phyloP scores from a whole-genome alignment of 2,113 vertebrate species.

The Pungitius pungitius region DNA sequence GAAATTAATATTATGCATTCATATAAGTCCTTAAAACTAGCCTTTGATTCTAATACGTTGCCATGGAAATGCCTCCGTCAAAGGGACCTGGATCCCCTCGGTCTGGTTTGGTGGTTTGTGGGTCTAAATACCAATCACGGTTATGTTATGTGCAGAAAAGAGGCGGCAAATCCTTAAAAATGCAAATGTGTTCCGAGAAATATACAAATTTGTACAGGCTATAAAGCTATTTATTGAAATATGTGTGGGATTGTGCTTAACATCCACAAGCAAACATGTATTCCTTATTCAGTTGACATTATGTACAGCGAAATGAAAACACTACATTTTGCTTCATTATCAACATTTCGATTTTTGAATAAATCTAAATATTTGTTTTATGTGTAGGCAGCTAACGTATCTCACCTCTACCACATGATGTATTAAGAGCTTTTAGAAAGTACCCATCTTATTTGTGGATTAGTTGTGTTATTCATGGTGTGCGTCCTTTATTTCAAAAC shows the following conservation, averaged over 20 bases:
- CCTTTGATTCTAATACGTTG: not conserved
- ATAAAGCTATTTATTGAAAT: not conserved
- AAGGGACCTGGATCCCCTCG: conserved; percentile 6
- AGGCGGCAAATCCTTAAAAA: not conserved
- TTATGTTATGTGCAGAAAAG: not conserved
- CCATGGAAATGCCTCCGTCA: conserved; percentile 8
- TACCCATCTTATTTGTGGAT: not conserved
- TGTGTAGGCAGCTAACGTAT: not conserved
- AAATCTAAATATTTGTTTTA: not conserved
- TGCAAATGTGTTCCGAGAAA: not conserved
- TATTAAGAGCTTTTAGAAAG: not conserved
- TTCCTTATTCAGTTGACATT: not conserved
- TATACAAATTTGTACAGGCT: not conserved
- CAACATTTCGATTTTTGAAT: not conserved
- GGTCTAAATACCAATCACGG: not conserved
- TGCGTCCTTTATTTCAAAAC: not conserved
- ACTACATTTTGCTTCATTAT: not conserved
- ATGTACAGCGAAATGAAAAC: not conserved
- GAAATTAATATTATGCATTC: conserved; percentile 3
- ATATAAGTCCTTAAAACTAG: conserved; percentile 4
- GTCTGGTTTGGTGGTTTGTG: conserved; percentile 7
- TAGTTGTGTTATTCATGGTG: not conserved
- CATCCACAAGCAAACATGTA: conserved; percentile 1
- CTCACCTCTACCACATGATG: not conserved
- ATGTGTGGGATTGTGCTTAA: not conserved